These are phyloP conservation scores for Hoplostethus mediterraneus DNA, from an alignment of 2,797 vertebrate genomes.

Conservation along the genomic window DNA sequence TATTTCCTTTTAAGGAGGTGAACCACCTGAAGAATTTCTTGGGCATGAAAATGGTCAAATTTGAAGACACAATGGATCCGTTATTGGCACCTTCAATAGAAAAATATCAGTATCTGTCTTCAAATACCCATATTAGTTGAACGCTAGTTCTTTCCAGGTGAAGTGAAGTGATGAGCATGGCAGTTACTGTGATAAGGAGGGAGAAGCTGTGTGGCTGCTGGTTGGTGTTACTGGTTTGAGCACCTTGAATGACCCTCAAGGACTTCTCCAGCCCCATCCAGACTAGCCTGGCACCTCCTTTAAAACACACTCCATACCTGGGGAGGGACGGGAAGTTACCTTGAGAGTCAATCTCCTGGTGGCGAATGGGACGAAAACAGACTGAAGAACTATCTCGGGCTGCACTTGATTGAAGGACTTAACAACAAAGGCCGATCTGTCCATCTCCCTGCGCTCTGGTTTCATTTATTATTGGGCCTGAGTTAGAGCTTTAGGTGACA, in stretches of 20 bases:
- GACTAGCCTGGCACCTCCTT: constrained; percentile 27
- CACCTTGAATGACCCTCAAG: constrained; percentile 28
- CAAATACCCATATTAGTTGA: neutral
- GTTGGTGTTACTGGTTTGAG: constrained; percentile 58
- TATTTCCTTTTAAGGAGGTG: too few species aligned
- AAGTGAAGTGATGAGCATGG: neutral
- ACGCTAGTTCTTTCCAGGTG: too few species aligned
- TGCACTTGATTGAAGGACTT: neutral
- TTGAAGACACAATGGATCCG: too few species aligned
- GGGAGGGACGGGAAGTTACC: constrained; percentile 48
- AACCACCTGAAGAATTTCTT: neutral
- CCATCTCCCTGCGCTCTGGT: neutral
- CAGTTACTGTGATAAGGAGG: neutral
- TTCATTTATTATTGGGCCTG: neutral
- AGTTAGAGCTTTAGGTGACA: constrained; percentile 1
- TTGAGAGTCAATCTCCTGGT: constrained; percentile 44
- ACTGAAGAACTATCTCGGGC: constrained; percentile 19
- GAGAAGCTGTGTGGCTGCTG: neutral
- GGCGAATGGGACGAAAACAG: neutral
- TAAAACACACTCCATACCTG: constrained; percentile 28
- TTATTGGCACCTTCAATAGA: too few species aligned
- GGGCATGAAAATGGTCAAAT: neutral
- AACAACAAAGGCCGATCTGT: neutral
- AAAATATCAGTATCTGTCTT: too few species aligned
- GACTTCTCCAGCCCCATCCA: constrained; percentile 5